Percentiles rank a stretch among this genome's conserved stretches.
Conservation (phyloP, 2,888 invertebrate genomes). For the Xiphydria camelus region DNA sequence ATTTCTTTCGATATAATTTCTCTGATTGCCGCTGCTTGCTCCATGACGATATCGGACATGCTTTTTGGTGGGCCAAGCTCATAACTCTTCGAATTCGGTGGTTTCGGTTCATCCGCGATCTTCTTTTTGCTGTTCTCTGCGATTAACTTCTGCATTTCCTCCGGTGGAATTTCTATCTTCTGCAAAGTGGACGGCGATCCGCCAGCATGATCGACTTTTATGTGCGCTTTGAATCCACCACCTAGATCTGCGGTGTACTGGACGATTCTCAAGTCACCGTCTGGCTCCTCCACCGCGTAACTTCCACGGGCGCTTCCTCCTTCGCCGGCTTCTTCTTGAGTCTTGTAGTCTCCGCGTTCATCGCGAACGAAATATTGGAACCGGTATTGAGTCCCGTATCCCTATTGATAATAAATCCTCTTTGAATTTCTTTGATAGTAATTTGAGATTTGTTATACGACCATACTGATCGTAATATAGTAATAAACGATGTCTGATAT, state of each 20-base stretch:
- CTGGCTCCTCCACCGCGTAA: slow-evolving; percentile 36
- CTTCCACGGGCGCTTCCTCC: slow-evolving; percentile 32
- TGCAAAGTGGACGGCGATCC: slow-evolving; percentile 9
- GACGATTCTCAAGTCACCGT: slow-evolving; percentile 33
- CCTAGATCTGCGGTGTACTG: slow-evolving; percentile 35
- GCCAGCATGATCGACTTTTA: slow-evolving; percentile 21
- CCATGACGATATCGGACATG: slow-evolving; percentile 42
- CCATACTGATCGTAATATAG: too few relatives aligned
- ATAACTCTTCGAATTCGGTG: slow-evolving; percentile 9
- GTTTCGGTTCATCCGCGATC: neutral
- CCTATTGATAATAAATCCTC: slow-evolving; percentile 7
- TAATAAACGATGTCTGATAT: too few relatives aligned
- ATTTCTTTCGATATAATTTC: slow-evolving; percentile 42
- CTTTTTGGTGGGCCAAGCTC: slow-evolving; percentile 14
- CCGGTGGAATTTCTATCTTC: slow-evolving; percentile 12
- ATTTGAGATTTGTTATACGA: too few relatives aligned
- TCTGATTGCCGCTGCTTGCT: slow-evolving; percentile 50
- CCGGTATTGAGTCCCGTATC: slow-evolving; percentile 10
- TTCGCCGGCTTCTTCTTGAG: slow-evolving; percentile 35
- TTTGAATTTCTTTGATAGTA: too few relatives aligned
- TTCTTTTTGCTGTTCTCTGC: slow-evolving; percentile 2
- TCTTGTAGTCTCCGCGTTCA: slow-evolving; percentile 30
- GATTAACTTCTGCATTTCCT: slow-evolving; percentile 7
- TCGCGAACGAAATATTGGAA: slow-evolving; percentile 32
- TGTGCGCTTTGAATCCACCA: slow-evolving; percentile 33